Base-by-base conservation (phyloP, 1,140 invertebrate species). In the Cydia pomonella region DNA sequence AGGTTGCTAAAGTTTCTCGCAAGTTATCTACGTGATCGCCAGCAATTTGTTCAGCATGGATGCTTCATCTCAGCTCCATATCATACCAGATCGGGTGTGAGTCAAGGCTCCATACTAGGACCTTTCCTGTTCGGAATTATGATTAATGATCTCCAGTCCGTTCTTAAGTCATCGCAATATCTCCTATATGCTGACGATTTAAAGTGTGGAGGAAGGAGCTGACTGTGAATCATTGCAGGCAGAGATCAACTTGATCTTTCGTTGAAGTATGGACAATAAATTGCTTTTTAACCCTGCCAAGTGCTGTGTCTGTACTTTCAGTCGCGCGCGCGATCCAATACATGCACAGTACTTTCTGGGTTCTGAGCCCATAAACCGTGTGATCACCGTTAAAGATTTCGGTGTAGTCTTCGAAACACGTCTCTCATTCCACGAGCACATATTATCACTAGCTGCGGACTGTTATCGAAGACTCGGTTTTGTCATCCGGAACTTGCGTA, bases 361-460 rank as follows among this genome's bases (percentile, higher is more conserved):
- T 1, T 3, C 25, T 2, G n/a, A 73, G 10, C 41, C 25, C n/a
- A 73, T 73, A 12, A 53, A 7, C 0, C 72, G 72, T 9, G 73
- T 74, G 1, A 41, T 5, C 12, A 13, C 27, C 1, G 27, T 73
- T 1, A 73, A 23, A 23, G 73, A 73, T 62, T 18, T n/a, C n/a
- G n/a, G n/a, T n/a, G n/a, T n/a, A n/a, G n/a, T n/a, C n/a, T n/a
- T n/a, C n/a, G n/a, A n/a, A 62, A 1, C 50, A 50, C 3, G 73
- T 73, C 53, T 73, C 3, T 33, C 73, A 7, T 73, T 73, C 18
- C 25, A 74, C 18, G 53, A 38, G 9, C 73, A 74, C 13, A 74
- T 74, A 13, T 0, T 12, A 9, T n/a, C 25, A 63, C 62, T 74
- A 38, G 53, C 53, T 62, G 18, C 53, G 9, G 33, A 33, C 18